Evolutionary conservation across 30 jellyfish, hydroid and myxozoan species (phyloP).

Genomic region (Pelagia noctiluca): DNA sequence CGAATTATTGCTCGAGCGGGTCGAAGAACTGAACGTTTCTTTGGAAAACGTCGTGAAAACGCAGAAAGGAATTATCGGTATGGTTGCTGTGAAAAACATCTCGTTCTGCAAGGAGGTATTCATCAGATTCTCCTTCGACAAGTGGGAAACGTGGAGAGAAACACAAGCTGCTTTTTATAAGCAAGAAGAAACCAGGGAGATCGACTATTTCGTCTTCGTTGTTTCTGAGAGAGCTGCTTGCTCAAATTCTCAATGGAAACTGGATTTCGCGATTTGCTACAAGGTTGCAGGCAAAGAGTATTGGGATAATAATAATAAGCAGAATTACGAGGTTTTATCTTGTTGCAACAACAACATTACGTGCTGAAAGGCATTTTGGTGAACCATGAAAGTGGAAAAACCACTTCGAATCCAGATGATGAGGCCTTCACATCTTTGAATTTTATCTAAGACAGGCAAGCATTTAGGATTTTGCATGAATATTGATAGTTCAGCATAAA

Average conservation of each 20-base stretch:
- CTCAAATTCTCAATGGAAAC: constrained; percentile 14
- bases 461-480: no score
- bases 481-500: no score
- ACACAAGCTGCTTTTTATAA: constrained; percentile 64
- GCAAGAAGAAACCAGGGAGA: constrained; percentile 48
- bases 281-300: constrained; percentile 66
- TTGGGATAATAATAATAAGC: constrained; percentile 85
- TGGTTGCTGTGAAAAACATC: constrained; percentile 84
- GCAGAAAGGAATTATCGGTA: constrained; percentile 66
- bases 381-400: no score
- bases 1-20: neutral
- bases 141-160: constrained; percentile 66
- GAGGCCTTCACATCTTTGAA: no score
- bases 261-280: constrained; percentile 79
- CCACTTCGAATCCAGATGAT: no score
- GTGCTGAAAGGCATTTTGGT: no score
- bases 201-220: constrained; percentile 78
- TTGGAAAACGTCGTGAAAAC: constrained; percentile 52
- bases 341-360: no score
- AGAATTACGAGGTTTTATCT: constrained; percentile 54
- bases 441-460: no score
- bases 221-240: constrained; percentile 25
- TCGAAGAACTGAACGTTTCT: constrained; percentile 27
- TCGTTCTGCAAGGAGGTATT: constrained; percentile 63
- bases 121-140: constrained; percentile 69